Evolutionary conservation across 2,797 vertebrate genomes (phyloP).

Genomic region (Pangasius macronema): DNA sequence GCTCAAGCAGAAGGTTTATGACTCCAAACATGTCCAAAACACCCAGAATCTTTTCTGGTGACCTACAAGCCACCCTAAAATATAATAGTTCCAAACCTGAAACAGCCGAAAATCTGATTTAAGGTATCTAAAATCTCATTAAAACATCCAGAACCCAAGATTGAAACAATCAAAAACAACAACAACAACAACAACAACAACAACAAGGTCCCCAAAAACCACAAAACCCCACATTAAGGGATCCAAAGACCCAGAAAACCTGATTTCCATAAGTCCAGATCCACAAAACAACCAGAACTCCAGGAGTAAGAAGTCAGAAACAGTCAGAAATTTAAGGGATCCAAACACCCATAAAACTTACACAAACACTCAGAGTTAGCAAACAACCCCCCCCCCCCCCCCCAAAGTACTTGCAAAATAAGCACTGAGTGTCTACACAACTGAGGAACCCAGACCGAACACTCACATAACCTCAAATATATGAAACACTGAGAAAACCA

Average conservation of each 20-base stretch:
- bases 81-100: too few species aligned
- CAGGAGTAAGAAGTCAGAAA: background rate
- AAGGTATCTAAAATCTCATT: background rate
- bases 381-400: background rate
- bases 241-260: background rate
- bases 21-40: background rate
- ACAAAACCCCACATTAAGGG: background rate
- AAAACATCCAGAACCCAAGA: background rate
- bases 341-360: background rate
- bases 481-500: background rate
- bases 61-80: background rate
- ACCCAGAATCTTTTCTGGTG: too few species aligned
- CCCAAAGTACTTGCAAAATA: background rate
- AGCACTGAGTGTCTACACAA: too few species aligned
- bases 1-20: background rate
- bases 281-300: background rate
- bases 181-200: too few species aligned
- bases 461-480: background rate
- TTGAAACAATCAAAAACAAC: background rate
- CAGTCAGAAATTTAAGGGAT: background rate
- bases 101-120: background rate
- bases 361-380: background rate
- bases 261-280: background rate
- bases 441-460: background rate
- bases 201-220: background rate